Conservation (phyloP, 2,888 invertebrate genomes). For the Meloe dianella region DNA sequence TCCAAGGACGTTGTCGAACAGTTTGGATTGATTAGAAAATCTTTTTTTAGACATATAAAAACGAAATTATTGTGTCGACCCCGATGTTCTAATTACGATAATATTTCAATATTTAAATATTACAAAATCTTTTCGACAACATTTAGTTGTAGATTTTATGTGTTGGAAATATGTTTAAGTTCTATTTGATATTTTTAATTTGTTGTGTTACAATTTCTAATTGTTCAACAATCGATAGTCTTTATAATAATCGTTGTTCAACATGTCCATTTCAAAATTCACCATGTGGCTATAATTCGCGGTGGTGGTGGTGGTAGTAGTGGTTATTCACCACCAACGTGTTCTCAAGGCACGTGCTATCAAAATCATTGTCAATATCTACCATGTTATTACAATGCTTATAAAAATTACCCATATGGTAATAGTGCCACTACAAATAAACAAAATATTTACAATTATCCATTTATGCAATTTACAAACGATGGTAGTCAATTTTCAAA, state of each 20-base stretch:
- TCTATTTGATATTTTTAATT: not conserved
- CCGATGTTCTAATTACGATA: not conserved
- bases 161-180: not conserved
- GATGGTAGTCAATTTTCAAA: conserved; percentile 2
- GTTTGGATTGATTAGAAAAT: not conserved
- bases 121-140: not conserved
- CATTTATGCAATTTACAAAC: not conserved
- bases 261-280: not conserved
- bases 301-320: not conserved
- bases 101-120: not conserved
- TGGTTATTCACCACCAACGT: not conserved
- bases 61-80: not conserved
- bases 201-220: not conserved
- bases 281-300: not conserved
- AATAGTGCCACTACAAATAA: not conserved
- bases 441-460: not conserved
- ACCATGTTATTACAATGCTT: not conserved
- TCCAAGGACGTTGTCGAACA: not conserved
- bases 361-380: conserved; percentile 7
- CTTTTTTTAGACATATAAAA: conserved; percentile 4
- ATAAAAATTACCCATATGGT: not conserved
- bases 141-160: not conserved
- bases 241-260: not conserved
- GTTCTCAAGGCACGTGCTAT: not conserved
- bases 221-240: not conserved